Conservation (phyloP, 2,888 invertebrate species). For the Cosmopolites sordidus region DNA sequence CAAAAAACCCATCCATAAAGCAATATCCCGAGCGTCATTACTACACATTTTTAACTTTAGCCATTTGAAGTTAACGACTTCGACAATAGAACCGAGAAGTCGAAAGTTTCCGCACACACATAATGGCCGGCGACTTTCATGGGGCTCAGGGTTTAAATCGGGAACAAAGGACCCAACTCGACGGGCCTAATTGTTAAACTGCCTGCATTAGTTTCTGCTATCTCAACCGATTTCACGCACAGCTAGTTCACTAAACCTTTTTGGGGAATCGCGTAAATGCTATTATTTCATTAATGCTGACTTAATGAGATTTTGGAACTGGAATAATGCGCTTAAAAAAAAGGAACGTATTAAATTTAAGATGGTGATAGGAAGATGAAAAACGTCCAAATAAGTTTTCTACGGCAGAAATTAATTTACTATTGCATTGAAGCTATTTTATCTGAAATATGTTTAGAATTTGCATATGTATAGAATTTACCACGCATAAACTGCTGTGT, state of each 20-base stretch:
- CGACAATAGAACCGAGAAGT: slow-evolving; percentile 6
- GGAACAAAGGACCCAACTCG: slow-evolving; percentile 23
- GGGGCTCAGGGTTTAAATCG: slow-evolving; percentile 15
- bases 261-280: slow-evolving; percentile 26
- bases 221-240: slow-evolving; percentile 38
- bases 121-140: slow-evolving; percentile 21
- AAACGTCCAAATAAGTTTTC: too few relatives aligned
- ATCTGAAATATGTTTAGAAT: too few relatives aligned
- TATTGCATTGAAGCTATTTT: too few relatives aligned
- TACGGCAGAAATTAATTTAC: too few relatives aligned
- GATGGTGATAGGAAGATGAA: too few relatives aligned
- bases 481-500: too few relatives aligned
- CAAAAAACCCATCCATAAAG: not conserved
- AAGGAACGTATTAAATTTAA: not conserved
- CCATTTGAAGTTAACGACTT: not conserved
- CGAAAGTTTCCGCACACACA: slow-evolving; percentile 28
- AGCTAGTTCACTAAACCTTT: slow-evolving; percentile 31
- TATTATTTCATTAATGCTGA: slow-evolving; percentile 24
- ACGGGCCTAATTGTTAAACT: slow-evolving; percentile 37
- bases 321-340: slow-evolving; percentile 8
- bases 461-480: too few relatives aligned
- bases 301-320: not conserved
- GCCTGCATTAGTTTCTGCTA: slow-evolving; percentile 37
- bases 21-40: not conserved
- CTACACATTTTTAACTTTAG: slow-evolving; percentile 1